Percentiles rank a stretch among this genome's conserved stretches.
These are phyloP conservation scores for Apamea monoglypha DNA, from an alignment of 2,888 invertebrate genomes.

Conservation along the genomic window DNA sequence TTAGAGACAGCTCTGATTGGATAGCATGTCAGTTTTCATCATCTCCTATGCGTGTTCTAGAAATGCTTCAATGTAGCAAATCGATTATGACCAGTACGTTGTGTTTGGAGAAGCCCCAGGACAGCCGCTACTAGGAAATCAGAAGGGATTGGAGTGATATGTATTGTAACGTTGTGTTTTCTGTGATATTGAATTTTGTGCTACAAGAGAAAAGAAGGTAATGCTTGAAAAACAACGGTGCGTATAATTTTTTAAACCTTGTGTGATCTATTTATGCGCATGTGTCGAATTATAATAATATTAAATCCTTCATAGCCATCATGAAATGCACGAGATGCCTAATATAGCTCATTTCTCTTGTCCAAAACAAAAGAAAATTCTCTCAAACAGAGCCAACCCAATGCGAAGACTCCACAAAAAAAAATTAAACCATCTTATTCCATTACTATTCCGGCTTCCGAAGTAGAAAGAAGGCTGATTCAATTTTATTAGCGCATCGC, in stretches of 20 bases:
- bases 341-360: not conserved
- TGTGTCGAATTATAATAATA: not conserved
- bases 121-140: not conserved
- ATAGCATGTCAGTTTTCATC: slow-evolving; percentile 9
- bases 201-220: not conserved
- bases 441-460: slow-evolving; percentile 65
- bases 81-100: too few species aligned
- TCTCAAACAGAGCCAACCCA: not conserved
- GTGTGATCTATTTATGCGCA: not conserved
- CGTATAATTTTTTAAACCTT: not conserved
- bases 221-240: not conserved
- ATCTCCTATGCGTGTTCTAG: not conserved
- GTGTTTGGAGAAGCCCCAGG: not conserved
- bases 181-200: not conserved
- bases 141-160: not conserved
- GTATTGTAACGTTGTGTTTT: not conserved
- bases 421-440: slow-evolving; percentile 56
- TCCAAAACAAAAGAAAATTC: slow-evolving; percentile 12
- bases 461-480: slow-evolving; percentile 74
- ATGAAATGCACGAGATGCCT: not conserved
- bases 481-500: slow-evolving; percentile 79
- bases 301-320: not conserved
- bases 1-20: slow-evolving; percentile 18
- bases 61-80: slow-evolving; percentile 3
- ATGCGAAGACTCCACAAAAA: slow-evolving; percentile 26